These are phyloP conservation scores for Enteromius viviparus DNA, from an alignment of 2,797 vertebrate species.

Conservation along the genomic window DNA sequence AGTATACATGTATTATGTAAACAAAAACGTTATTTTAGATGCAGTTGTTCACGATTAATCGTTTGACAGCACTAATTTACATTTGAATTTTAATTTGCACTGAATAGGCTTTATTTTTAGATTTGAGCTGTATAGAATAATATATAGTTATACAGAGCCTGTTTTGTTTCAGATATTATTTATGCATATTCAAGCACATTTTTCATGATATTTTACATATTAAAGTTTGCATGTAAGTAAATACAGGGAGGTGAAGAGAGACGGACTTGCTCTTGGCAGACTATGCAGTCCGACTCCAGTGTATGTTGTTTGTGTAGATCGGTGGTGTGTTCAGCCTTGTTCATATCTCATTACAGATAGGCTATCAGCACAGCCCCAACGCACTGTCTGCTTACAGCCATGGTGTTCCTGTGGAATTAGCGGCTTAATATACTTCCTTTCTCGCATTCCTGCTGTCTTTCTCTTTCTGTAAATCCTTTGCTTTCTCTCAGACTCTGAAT, in stretches of 20 bases:
- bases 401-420: slow-evolving; percentile 45
- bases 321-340: slow-evolving; percentile 57
- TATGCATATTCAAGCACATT: neutral
- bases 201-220: neutral
- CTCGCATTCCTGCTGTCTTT: slow-evolving; percentile 22
- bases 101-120: neutral
- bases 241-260: neutral
- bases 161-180: neutral
- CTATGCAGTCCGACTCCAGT: slow-evolving; percentile 1
- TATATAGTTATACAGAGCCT: neutral
- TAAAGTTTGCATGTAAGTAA: neutral
- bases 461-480: slow-evolving; percentile 36
- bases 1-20: no score
- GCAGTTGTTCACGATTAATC: no score
- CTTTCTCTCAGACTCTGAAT: neutral
- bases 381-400: slow-evolving; percentile 33
- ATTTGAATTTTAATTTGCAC: neutral
- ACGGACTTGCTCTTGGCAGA: slow-evolving; percentile 15
- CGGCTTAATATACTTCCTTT: slow-evolving; percentile 24
- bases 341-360: slow-evolving; percentile 59
- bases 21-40: no score
- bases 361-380: slow-evolving; percentile 43
- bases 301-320: slow-evolving; percentile 49
- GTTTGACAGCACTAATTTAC: neutral
- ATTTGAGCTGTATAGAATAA: neutral